These are phyloP conservation scores for Nymphalis polychloros DNA, from an alignment of 2,888 invertebrate genomes.

Conservation along the genomic window DNA sequence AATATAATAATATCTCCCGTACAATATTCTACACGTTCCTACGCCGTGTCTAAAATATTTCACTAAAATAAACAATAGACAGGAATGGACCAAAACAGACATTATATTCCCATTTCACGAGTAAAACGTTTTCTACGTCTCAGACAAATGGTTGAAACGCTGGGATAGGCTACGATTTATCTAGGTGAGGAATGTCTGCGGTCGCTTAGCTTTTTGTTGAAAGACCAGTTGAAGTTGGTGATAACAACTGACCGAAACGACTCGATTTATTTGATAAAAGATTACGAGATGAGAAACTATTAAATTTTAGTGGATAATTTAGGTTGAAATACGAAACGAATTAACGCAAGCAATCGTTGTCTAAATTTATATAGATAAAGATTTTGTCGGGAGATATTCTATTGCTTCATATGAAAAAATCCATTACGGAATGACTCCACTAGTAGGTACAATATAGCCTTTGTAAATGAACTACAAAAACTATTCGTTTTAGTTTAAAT, in stretches of 20 bases:
- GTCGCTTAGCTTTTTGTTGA: slow-evolving; percentile 32
- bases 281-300: neutral
- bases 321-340: neutral
- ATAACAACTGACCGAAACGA: slow-evolving; percentile 16
- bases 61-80: slow-evolving; percentile 2
- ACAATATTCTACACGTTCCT: neutral
- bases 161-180: slow-evolving; percentile 37
- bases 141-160: slow-evolving; percentile 27
- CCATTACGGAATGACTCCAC: too few relatives aligned
- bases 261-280: slow-evolving; percentile 17
- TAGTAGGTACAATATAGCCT: too few relatives aligned
- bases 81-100: neutral
- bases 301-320: neutral
- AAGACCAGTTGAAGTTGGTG: neutral
- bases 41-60: neutral
- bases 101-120: slow-evolving; percentile 14
- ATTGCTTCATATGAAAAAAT: too few relatives aligned
- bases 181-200: slow-evolving; percentile 33
- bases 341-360: neutral
- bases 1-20: neutral
- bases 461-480: too few relatives aligned
- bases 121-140: slow-evolving; percentile 12
- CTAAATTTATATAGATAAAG: too few relatives aligned
- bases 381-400: too few relatives aligned
- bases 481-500: too few relatives aligned